Evolutionary conservation across 2,113 vertebrate species (phyloP).

Genomic region (Sinosuthora webbiana): DNA sequence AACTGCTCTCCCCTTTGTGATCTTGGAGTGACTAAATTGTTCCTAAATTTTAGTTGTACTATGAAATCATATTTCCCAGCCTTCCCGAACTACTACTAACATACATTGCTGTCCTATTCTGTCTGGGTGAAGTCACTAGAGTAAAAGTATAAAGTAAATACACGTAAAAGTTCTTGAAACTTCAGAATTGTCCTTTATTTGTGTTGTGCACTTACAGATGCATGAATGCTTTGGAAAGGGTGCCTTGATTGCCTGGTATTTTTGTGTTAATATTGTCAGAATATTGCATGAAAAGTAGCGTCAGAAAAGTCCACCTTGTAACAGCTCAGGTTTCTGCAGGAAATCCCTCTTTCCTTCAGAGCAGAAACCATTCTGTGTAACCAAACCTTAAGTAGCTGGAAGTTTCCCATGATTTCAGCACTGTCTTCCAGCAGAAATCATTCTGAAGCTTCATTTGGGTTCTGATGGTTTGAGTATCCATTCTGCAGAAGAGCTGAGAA

Average conservation of each 20-base stretch:
- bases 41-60: not conserved
- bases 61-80: conserved; percentile 30
- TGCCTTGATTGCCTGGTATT: not conserved
- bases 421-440: not conserved
- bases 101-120: not conserved
- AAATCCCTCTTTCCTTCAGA: not conserved
- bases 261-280: not conserved
- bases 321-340: not conserved
- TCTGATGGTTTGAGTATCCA: not conserved
- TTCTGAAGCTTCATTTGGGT: not conserved
- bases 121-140: not conserved
- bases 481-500: not conserved
- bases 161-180: not conserved
- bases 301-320: not conserved
- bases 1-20: not conserved
- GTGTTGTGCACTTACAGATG: not conserved
- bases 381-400: not conserved
- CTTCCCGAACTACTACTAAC: not conserved
- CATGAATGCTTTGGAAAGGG: not conserved
- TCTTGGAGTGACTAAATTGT: conserved; percentile 28
- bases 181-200: not conserved
- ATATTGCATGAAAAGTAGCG: not conserved
- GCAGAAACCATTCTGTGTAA: not conserved
- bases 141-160: not conserved
- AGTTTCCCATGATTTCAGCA: not conserved